These are phyloP conservation scores for Idris sp. DNA, from an alignment of 1,140 invertebrate genomes.

Conservation along the genomic window DNA sequence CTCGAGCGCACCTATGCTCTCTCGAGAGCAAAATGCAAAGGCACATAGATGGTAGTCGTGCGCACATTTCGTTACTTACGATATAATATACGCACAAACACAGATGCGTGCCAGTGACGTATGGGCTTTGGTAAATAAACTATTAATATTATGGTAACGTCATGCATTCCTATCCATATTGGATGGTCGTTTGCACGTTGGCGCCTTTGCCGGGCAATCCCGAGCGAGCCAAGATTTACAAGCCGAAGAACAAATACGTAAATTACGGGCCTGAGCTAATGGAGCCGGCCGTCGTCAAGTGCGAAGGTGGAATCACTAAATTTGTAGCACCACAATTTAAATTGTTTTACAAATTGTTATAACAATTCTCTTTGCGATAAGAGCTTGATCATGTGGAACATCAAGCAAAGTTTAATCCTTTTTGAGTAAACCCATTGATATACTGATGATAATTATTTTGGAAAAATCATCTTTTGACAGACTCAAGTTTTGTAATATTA, in stretches of 20 bases:
- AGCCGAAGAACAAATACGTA: conserved; percentile 77
- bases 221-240: conserved; percentile 73
- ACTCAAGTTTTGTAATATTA: too few relatives aligned
- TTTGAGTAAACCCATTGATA: too few relatives aligned
- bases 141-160: conserved; percentile 79
- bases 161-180: conserved; percentile 78
- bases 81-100: conserved; percentile 51
- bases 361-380: conserved; percentile 33
- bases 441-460: too few relatives aligned
- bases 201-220: conserved; percentile 64
- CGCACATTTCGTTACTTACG: too few relatives aligned
- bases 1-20: conserved; percentile 68
- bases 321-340: conserved; percentile 41
- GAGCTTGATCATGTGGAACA: conserved; percentile 4
- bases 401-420: too few relatives aligned
- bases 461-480: too few relatives aligned
- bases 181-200: conserved; percentile 70
- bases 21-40: too few relatives aligned
- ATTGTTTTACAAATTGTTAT: conserved; percentile 51
- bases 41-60: conserved; percentile 50
- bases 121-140: conserved; percentile 77
- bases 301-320: conserved; percentile 54
- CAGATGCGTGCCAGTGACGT: conserved; percentile 69
- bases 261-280: conserved; percentile 74
- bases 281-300: conserved; percentile 62